phyloP scores from a whole-genome alignment of 2,888 invertebrate species.

The Amphiduros pacificus region DNA sequence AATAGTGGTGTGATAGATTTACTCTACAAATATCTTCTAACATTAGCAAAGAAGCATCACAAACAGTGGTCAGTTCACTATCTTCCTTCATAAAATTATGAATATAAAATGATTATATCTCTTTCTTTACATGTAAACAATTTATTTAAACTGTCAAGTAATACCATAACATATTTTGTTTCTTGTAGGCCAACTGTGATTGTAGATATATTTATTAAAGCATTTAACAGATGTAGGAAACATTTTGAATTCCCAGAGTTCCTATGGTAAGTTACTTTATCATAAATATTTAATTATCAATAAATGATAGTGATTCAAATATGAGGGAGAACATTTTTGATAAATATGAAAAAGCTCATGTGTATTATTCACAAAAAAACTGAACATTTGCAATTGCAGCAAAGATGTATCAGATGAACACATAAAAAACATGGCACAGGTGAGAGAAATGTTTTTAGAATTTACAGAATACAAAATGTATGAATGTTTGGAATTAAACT shows the following conservation, averaged over 20 bases:
- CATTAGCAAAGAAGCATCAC: conserved; percentile 5
- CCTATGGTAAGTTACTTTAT: conserved; percentile 33
- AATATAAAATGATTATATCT: not conserved
- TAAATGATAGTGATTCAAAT: too few species aligned
- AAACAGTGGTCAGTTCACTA: conserved; percentile 13
- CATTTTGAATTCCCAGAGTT: conserved; percentile 62
- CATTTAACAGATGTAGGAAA: conserved; percentile 58
- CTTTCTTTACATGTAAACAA: not conserved
- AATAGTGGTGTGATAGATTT: conserved; percentile 49
- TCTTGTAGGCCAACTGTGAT: conserved; percentile 50
- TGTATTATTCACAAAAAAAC: not conserved
- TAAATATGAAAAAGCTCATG: too few species aligned
- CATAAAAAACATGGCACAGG: conserved; percentile 35
- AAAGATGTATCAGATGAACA: conserved; percentile 32
- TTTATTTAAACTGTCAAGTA: not conserved
- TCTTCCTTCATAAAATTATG: not conserved
- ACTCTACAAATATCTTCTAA: conserved; percentile 39
- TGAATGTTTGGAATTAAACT: too few species aligned
- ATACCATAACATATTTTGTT: not conserved
- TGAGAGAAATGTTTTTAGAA: too few species aligned
- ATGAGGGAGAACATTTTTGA: too few species aligned
- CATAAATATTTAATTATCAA: not conserved
- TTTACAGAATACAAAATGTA: too few species aligned
- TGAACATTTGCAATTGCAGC: conserved; percentile 24
- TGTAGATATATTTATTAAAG: conserved; percentile 42